Base-by-base conservation (phyloP, 2,797 vertebrate genomes). In the Pangasius djambal region DNA sequence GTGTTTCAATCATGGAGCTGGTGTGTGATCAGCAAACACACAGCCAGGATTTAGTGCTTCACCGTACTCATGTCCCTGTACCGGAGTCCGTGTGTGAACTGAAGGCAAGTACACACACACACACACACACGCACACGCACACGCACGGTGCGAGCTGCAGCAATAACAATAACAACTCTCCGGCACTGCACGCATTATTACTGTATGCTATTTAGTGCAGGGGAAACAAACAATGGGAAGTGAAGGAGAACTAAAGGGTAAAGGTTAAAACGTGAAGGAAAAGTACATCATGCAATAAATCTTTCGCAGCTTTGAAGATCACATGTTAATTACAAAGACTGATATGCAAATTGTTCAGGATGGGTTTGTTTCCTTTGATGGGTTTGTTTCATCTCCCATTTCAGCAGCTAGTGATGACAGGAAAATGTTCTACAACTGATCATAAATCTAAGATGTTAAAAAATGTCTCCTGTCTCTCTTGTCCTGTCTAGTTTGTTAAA, bases 1-100 rank as follows among this genome's bases (percentile, higher is more conserved):
- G 97, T 92, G 92, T 98, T 91, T 95, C 97, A 0, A 88, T 99
- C 84, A 93, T 99, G 94, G 98, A 99, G 94, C 95, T 98, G 79
- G 93, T 98, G 91, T 98, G 97, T 92, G 97, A 98, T 37, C 91
- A 97, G 61, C 96, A 96, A 91, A 96, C 95, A 94, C 95, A 93
- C 87, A 95, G 95, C 37, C 96, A 96, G 91, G 97, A 98, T 83
- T 94, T 99, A 92, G 95, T 95, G 0, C 95, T 99, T 91, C 97
- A 98, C 93, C 95, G 98, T 92, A 98, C 97, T 22, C 96, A 96
- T 5, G 95, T 99, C 91, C 96, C 97, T 0, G 95, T 97, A 0
- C 96, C 96, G 2, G 63, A 88, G 25, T 92, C 94, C 37, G 90
- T 92, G 37, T 95, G 94, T 88, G 93, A 93, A 4, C 94, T 98